Percentiles rank a stretch among this genome's conserved stretches.
phyloP scores from a whole-genome alignment of 1,140 invertebrate species.

The Phocides pigmalion region DNA sequence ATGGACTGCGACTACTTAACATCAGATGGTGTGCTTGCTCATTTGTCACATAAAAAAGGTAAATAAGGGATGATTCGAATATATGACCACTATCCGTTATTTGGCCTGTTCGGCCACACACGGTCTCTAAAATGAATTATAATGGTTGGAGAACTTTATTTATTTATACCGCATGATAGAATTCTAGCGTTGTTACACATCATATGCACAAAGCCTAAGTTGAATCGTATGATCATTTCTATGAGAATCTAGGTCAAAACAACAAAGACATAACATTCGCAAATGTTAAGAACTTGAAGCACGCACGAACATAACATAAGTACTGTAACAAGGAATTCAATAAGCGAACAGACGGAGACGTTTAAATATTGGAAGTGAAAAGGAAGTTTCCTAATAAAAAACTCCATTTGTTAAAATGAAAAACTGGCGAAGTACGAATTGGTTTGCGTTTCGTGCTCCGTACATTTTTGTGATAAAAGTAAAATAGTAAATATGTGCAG shows the following conservation, averaged over 20 bases:
- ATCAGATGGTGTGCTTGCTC: no score
- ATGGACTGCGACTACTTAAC: no score
- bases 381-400: slow-evolving; percentile 64
- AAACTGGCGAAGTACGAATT: slow-evolving; percentile 29
- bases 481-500: neutral
- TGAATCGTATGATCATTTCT: neutral
- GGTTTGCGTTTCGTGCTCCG: neutral
- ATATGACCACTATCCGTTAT: no score
- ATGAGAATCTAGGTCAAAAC: slow-evolving; percentile 12
- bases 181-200: neutral
- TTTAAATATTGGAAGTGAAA: slow-evolving; percentile 55
- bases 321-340: slow-evolving; percentile 44
- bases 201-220: neutral
- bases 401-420: slow-evolving; percentile 53
- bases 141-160: no score
- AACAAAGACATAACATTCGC: slow-evolving; percentile 13
- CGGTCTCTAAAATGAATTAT: no score
- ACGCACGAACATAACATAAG: slow-evolving; percentile 11
- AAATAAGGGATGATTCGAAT: no score
- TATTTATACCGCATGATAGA: no score
- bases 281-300: slow-evolving; percentile 31
- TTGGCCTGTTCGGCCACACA: no score
- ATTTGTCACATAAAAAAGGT: no score
- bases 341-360: slow-evolving; percentile 38
- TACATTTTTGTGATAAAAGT: neutral